Evolutionary conservation across 2,888 invertebrate species (phyloP).

Genomic region (Bombylius discolor): DNA sequence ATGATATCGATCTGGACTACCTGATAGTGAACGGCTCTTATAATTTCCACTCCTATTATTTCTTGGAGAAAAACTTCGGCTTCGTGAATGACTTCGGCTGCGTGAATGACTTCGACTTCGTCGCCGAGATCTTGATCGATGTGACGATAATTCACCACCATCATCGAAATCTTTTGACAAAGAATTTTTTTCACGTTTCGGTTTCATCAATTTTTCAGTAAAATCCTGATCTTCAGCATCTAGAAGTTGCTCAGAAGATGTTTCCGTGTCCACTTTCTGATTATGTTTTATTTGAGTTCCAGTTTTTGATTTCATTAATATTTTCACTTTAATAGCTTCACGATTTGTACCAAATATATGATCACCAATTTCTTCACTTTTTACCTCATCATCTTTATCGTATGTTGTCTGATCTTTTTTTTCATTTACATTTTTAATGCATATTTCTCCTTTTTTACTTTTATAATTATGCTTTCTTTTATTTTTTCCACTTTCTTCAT

Average conservation of each 20-base stretch:
- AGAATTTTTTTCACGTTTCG: conserved; percentile 22
- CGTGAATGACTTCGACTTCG: neutral
- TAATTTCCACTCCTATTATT: neutral
- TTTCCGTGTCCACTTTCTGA: neutral
- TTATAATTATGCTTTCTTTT: too few relatives aligned
- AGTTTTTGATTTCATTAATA: conserved; percentile 28
- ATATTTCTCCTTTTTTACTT: too few relatives aligned
- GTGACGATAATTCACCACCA: neutral
- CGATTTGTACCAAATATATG: conserved; percentile 32
- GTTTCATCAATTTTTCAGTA: conserved; percentile 23
- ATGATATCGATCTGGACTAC: neutral
- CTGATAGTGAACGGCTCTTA: neutral
- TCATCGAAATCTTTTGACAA: neutral
- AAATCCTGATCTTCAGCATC: conserved; percentile 21
- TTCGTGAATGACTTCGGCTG: neutral
- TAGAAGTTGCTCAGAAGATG: neutral
- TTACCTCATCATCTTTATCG: conserved; percentile 5
- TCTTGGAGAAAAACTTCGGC: neutral
- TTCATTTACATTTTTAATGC: neutral
- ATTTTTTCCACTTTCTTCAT: neutral
- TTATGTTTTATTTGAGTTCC: conserved; percentile 10
- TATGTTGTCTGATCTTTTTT: neutral
- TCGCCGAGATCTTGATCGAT: neutral
- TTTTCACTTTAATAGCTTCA: conserved; percentile 31
- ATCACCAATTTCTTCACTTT: conserved; percentile 16